Conservation (phyloP, 2,797 vertebrate species). For the Orestias chungarensis region DNA sequence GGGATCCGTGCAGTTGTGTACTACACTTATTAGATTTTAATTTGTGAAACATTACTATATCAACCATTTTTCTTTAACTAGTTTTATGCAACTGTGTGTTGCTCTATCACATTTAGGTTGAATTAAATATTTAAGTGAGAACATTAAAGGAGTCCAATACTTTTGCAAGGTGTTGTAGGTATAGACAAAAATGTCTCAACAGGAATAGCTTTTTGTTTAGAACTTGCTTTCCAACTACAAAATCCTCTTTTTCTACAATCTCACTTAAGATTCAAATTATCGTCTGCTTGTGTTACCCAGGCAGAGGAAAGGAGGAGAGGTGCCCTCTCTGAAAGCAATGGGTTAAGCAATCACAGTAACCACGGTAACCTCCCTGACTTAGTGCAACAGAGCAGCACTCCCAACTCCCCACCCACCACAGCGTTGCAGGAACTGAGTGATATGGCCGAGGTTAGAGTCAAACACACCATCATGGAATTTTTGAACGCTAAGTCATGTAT, state of each 20-base stretch:
- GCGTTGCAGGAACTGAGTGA: constrained; percentile 90
- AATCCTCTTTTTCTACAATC: background rate
- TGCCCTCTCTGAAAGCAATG: constrained; percentile 91
- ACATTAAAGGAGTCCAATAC: background rate
- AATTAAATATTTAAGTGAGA: background rate
- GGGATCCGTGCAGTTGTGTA: too few relatives aligned
- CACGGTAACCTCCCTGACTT: constrained; percentile 96
- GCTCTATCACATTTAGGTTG: background rate
- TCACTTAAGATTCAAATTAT: background rate
- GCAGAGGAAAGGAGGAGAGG: constrained; percentile 90
- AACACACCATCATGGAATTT: background rate
- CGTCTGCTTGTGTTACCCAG: constrained; percentile 72
- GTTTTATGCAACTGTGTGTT: background rate
- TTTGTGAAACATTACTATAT: background rate
- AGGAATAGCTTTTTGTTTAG: background rate
- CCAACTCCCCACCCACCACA: constrained; percentile 88
- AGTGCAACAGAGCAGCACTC: constrained; percentile 95
- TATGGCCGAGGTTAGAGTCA: constrained; percentile 87
- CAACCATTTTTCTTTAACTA: background rate
- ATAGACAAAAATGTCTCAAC: background rate
- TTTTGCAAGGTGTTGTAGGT: background rate
- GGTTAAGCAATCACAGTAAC: constrained; percentile 84
- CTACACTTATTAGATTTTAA: too few relatives aligned
- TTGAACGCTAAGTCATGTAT: background rate
- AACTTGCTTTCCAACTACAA: background rate